These are phyloP conservation scores for Plusia festucae DNA, from an alignment of 2,888 invertebrate species.

Conservation along the genomic window DNA sequence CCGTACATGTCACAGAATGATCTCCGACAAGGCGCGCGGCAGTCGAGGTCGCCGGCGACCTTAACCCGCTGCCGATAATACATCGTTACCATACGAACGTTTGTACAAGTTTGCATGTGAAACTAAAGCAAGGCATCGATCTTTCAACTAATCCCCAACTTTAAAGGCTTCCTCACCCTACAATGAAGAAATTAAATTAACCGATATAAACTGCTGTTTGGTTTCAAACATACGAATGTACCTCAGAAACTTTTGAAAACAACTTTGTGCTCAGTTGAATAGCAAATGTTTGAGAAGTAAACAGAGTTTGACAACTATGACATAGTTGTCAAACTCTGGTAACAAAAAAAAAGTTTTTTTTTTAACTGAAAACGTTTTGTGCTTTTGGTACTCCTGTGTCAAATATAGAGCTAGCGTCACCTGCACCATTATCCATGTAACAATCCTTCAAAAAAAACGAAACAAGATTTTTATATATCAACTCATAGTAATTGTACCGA, in stretches of 20 bases:
- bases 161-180: constrained; percentile 55
- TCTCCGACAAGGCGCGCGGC: constrained; percentile 34
- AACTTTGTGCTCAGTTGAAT: background rate
- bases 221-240: background rate
- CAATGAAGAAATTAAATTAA: constrained; percentile 51
- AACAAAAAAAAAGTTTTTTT: too few relatives aligned
- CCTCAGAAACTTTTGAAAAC: background rate
- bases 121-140: constrained; percentile 53
- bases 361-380: too few relatives aligned
- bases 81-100: constrained; percentile 27
- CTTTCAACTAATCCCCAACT: constrained; percentile 58
- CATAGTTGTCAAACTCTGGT: too few relatives aligned
- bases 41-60: constrained; percentile 23
- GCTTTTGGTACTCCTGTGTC: too few relatives aligned
- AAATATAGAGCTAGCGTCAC: too few relatives aligned
- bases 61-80: constrained; percentile 34
- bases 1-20: constrained; percentile 35
- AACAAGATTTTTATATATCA: too few relatives aligned
- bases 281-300: background rate
- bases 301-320: background rate
- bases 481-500: too few relatives aligned
- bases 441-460: too few relatives aligned
- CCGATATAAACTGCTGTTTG: constrained; percentile 8
- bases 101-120: constrained; percentile 40
- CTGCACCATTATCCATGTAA: too few relatives aligned